These are phyloP conservation scores for Creontiades dilutus DNA, from an alignment of 2,888 invertebrate genomes.

Conservation along the genomic window DNA sequence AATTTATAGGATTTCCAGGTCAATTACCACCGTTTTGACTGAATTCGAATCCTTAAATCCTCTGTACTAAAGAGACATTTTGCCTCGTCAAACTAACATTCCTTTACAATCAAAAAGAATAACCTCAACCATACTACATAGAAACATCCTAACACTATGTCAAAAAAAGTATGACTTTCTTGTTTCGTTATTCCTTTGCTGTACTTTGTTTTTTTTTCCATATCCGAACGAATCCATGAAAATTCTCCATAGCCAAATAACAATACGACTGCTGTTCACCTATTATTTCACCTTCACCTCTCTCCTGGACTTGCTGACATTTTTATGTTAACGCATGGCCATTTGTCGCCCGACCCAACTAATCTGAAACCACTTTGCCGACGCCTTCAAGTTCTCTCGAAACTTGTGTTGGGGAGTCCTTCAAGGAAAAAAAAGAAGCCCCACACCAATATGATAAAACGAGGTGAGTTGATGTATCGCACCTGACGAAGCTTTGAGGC, in stretches of 20 bases:
- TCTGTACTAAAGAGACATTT: no score
- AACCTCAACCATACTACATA: no score
- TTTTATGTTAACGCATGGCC: not conserved
- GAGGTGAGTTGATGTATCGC: not conserved
- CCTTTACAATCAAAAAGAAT: no score
- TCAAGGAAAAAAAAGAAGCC: not conserved
- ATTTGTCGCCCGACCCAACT: conserved; percentile 6
- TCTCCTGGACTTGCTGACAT: not conserved
- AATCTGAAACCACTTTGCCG: conserved; percentile 32
- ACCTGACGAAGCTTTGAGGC: conserved; percentile 44
- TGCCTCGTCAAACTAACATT: no score
- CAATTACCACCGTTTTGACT: no score
- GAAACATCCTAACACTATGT: no score
- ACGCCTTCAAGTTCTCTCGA: not conserved
- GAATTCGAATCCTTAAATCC: no score
- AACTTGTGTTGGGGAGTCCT: not conserved
- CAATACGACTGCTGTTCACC: not conserved
- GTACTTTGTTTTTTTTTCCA: no score
- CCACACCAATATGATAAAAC: conserved; percentile 17
- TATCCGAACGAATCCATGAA: no score
- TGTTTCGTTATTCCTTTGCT: no score
- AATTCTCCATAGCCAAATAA: not conserved
- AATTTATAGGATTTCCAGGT: no score
- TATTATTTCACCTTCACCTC: not conserved
- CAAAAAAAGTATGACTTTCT: no score